Conservation (phyloP, 2,113 vertebrate species). For the Lasiurus borealis region DNA sequence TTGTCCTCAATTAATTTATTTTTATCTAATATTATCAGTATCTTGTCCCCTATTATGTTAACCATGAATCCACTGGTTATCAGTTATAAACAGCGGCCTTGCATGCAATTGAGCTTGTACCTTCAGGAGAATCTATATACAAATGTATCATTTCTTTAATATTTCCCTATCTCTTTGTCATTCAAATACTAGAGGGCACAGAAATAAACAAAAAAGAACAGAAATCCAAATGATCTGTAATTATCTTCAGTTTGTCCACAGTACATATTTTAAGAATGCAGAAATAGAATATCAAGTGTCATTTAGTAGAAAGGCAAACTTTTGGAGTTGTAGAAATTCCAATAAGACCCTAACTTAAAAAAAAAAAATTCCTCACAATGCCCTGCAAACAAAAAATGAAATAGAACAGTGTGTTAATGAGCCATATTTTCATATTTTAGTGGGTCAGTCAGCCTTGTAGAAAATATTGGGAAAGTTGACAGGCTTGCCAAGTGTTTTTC, state of each 20-base stretch:
- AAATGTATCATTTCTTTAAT: background rate
- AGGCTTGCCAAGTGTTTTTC: background rate
- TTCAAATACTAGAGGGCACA: background rate
- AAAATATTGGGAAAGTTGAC: constrained; percentile 9
- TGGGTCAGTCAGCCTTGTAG: background rate
- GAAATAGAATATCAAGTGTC: background rate
- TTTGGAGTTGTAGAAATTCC: constrained; percentile 29
- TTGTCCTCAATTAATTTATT: background rate
- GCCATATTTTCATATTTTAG: background rate
- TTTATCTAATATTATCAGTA: background rate
- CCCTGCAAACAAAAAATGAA: constrained; percentile 19
- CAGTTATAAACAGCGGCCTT: background rate
- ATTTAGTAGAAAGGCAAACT: constrained; percentile 19
- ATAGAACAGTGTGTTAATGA: background rate
- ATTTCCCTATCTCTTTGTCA: background rate
- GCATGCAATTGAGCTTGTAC: background rate
- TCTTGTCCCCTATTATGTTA: background rate
- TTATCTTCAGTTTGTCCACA: background rate
- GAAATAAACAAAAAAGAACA: constrained; percentile 22
- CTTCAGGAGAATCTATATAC: background rate
- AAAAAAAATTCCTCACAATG: background rate
- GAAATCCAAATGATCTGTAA: constrained; percentile 40
- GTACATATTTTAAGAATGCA: background rate
- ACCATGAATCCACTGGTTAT: background rate
- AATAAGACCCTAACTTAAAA: background rate